Base-by-base conservation (phyloP, 2,797 vertebrate species). In the Discoglossus pictus region DNA sequence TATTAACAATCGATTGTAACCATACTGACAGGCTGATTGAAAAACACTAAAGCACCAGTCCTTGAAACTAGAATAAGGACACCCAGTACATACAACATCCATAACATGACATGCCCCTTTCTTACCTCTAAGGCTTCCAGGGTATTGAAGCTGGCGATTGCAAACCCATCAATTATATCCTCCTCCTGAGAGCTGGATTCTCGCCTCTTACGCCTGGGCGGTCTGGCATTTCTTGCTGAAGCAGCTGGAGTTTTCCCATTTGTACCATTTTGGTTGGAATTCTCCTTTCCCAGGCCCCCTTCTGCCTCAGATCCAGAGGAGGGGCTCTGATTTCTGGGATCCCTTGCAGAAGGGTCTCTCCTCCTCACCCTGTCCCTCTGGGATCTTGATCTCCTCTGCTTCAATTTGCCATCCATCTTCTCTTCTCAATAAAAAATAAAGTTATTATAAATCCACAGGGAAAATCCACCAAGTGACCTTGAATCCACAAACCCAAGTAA, bases 111-210 rank as follows among this genome's bases (percentile, higher is more conserved):
- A 46, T 38, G 46, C 52, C 61, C 44, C 58, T 31, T 72, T 56
- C 92, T 85, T 84, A 97, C 95, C 95, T 97, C 92, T 79, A 97
- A 85, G 77, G 92, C 90, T 79, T 97, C 94, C 87, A 98, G 89
- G 78, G 93, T 95, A 85, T 87, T 91, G 90, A 97, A 97, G 76
- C 95, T 96, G 87, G 93, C 79, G 24, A 97, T 97, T 76, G 95
- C 93, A 88, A 98, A 97, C 75, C 94, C 95, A 90, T 98, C 95
- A 85, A 98, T 95, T 82, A 97, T 90, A 76, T 97, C 95, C 86
- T 98, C 95, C 76, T 98, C 95, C 83, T 97, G 95, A 24, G 95
- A 97, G 83, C 94, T 91, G 78, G 94, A 96, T 86, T 94, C 94
- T 42, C 93, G 89, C 84, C 95, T 90, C 74, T 93, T 93, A 79